Evolutionary conservation across 2,888 invertebrate species (phyloP).

Genomic region (Lysandra bellargus): DNA sequence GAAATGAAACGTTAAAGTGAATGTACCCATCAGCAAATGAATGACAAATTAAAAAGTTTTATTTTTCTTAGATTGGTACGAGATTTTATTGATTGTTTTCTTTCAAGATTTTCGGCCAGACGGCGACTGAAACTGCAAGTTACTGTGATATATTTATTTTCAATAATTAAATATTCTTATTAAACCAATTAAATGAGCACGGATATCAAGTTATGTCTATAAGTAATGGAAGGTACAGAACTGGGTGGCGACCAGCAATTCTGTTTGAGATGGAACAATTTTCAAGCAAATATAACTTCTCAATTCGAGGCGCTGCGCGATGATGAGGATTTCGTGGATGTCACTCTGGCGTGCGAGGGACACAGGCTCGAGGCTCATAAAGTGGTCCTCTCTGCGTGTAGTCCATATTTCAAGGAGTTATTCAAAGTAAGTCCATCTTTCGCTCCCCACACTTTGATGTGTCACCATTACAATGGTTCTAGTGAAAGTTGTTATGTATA

Average conservation of each 20-base stretch:
- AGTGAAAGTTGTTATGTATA: constrained; percentile 81
- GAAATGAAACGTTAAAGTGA: constrained; percentile 76
- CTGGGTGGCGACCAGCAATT: constrained; percentile 90
- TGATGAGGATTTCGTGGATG: constrained; percentile 93
- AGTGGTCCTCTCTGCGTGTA: constrained; percentile 92
- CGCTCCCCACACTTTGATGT: constrained; percentile 80
- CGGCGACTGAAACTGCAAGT: constrained; percentile 81
- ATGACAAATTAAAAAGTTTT: constrained; percentile 81
- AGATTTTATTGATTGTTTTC: constrained; percentile 82
- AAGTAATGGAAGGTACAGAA: constrained; percentile 82
- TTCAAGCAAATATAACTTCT: constrained; percentile 92
- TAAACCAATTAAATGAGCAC: constrained; percentile 80
- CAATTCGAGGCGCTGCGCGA: constrained; percentile 91
- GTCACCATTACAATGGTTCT: constrained; percentile 81
- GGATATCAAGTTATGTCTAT: constrained; percentile 81
- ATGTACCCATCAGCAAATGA: constrained; percentile 75
- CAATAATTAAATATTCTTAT: constrained; percentile 78
- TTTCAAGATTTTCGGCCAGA: constrained; percentile 81
- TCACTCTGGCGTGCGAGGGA: constrained; percentile 92
- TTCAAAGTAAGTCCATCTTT: constrained; percentile 87
- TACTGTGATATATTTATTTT: constrained; percentile 81
- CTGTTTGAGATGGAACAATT: constrained; percentile 94
- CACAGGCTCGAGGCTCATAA: constrained; percentile 91
- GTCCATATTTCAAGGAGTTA: constrained; percentile 92
- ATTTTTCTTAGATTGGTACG: constrained; percentile 81